Conservation (phyloP, 1,140 invertebrate species). For the Heterodera carotae region DNA sequence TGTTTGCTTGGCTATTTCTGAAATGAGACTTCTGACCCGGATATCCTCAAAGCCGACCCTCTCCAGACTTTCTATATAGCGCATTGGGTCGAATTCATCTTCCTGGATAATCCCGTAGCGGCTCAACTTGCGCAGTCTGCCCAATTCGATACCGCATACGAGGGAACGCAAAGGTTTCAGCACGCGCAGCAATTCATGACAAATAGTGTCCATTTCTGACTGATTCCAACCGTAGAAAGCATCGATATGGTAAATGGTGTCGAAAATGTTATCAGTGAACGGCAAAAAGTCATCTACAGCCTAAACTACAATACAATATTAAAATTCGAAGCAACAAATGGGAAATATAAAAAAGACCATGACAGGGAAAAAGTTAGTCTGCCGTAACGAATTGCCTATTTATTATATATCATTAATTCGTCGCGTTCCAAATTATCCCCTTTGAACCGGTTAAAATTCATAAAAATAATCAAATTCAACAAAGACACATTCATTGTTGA, state of each 20-base stretch:
- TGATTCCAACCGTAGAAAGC: conserved; percentile 46
- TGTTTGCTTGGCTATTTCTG: too few relatives aligned
- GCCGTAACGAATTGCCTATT: too few relatives aligned
- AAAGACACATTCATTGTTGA: too few relatives aligned
- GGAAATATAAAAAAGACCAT: too few relatives aligned
- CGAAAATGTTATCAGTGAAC: conserved; percentile 36
- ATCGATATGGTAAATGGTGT: conserved; percentile 37
- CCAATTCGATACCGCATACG: conserved; percentile 42
- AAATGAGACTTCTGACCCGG: conserved; percentile 19
- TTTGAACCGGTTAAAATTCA: too few relatives aligned
- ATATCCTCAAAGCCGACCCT: conserved; percentile 34
- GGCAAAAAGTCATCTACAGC: conserved; percentile 10
- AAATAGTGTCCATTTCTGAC: conserved; percentile 9
- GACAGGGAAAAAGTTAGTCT: too few relatives aligned
- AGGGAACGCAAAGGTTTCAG: conserved; percentile 31
- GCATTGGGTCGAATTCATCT: conserved; percentile 32
- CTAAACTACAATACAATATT: not conserved
- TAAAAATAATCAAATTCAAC: too few relatives aligned
- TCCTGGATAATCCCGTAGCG: conserved; percentile 30
- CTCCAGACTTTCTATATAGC: conserved; percentile 37
- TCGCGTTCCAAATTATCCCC: too few relatives aligned
- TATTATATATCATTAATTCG: too few relatives aligned
- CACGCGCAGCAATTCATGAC: conserved; percentile 30
- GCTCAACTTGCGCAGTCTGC: conserved; percentile 34
- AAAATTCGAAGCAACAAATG: not conserved